Conservation (phyloP, 2,797 vertebrate species). For the Rhynchonycteris naso region DNA sequence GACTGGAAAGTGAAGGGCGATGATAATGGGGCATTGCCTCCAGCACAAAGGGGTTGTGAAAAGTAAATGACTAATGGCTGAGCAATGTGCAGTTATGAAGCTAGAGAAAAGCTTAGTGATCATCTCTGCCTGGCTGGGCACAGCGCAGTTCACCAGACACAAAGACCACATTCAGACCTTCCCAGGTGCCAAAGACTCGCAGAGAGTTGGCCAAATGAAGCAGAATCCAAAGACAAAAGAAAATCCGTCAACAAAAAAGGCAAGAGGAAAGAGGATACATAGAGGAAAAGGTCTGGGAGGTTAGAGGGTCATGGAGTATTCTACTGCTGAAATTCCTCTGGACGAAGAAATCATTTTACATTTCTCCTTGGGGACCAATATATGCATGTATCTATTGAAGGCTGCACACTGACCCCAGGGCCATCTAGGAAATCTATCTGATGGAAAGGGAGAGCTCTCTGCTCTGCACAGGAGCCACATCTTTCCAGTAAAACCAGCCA, state of each 20-base stretch:
- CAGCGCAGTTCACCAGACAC: constrained; percentile 45
- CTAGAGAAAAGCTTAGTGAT: constrained; percentile 7
- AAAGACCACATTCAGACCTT: constrained; percentile 61
- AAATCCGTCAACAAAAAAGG: constrained; percentile 66
- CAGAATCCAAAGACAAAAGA: constrained; percentile 66
- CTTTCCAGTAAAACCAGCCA: neutral
- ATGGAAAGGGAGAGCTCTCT: neutral
- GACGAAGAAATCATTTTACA: constrained; percentile 55
- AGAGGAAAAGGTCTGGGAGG: constrained; percentile 26
- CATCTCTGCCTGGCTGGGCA: constrained; percentile 67
- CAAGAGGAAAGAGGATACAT: neutral
- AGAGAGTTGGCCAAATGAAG: constrained; percentile 58
- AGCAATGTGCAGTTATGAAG: constrained; percentile 59
- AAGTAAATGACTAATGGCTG: constrained; percentile 50
- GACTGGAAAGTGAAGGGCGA: constrained; percentile 49
- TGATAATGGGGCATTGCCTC: neutral
- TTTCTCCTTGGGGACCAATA: constrained; percentile 1
- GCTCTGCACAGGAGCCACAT: too few species aligned
- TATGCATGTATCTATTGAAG: neutral
- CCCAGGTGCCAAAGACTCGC: constrained; percentile 54
- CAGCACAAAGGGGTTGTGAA: constrained; percentile 46
- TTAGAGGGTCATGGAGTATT: constrained; percentile 1
- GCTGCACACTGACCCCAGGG: neutral
- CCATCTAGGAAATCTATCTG: neutral
- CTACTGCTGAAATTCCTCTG: neutral